Base-by-base conservation (phyloP, 2,113 vertebrate species). In the Aspidoscelis tigris region DNA sequence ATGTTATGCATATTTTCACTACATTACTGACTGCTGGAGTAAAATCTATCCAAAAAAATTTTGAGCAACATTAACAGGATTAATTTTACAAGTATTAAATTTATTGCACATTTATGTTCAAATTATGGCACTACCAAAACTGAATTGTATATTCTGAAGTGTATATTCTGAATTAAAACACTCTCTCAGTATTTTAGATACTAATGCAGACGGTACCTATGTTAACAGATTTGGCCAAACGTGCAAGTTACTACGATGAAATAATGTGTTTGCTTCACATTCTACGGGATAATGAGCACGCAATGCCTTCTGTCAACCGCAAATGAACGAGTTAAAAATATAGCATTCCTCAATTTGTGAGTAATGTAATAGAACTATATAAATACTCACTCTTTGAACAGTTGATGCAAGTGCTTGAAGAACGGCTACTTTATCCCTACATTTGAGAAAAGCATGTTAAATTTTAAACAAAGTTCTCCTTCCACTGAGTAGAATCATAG, bases 351-450 rank as follows among this genome's bases (percentile, higher is more conserved):
- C 2, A 41, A 3, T 76, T 1, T 16, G 1, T 41, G 65, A 12
- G 50, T 3, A 41, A 18, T 68, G 50, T 41, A 12, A 39, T 9
- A 16, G 39, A 11, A 5, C 9, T 77, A 4, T n/a, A 82, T 80
- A 43, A 70, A 2, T 84, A 93, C 97, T 95, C 92, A 99, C 99
- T 94, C 95, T 96, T 7, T 95, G 95, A 20, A 98, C 96, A 1
- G 98, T 98, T 4, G 97, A 95, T 14, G 97, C 95, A 89, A 99
- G 94, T 0, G 97, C 96, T 82, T 97, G 96, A 88, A 99, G 96
- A 85, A 99, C 96, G 0, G 98, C 98, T 0, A 97, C 93, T 78
- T 97, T 98, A 89, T 94, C 96, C 99, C 99, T 99, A 76, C 83
- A 90, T 69, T 90, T 6, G 89, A 89, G 50, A 93, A 64, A 7